phyloP scores from a whole-genome alignment of 92 coral and sea anemone genomes.

The Epizoanthus fatuus region DNA sequence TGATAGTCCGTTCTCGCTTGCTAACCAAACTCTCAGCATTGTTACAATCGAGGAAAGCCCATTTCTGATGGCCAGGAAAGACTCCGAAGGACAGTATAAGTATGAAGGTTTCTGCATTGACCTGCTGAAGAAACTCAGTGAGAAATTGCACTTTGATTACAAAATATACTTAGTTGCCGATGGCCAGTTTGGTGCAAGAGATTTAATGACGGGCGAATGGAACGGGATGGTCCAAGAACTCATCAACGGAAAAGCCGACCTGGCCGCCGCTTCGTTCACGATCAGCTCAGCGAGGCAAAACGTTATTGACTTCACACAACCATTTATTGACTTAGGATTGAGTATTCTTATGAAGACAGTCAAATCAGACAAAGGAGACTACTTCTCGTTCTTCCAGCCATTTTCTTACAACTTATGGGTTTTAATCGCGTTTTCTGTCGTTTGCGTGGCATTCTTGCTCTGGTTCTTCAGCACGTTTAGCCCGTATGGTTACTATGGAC shows the following conservation, averaged over 20 bases:
- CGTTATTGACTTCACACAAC: conserved; percentile 88
- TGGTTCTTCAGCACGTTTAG: conserved; percentile 93
- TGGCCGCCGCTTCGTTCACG: conserved; percentile 90
- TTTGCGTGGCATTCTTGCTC: conserved; percentile 76
- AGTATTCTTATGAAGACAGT: conserved; percentile 75
- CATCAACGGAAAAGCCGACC: conserved; percentile 79
- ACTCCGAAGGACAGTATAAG: conserved; percentile 40
- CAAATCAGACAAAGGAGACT: conserved; percentile 55
- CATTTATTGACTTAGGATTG: conserved; percentile 86
- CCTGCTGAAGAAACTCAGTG: conserved; percentile 69
- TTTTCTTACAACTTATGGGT: conserved; percentile 83
- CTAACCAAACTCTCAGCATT: conserved; percentile 77
- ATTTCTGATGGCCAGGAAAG: conserved; percentile 57
- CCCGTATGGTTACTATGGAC: conserved; percentile 93
- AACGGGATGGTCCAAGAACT: conserved; percentile 92
- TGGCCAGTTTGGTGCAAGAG: conserved; percentile 76
- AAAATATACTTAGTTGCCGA: conserved; percentile 82
- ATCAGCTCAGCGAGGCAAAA: conserved; percentile 89
- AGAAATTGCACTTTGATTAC: conserved; percentile 77
- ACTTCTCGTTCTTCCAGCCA: conserved; percentile 77
- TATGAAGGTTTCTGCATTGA: conserved; percentile 90
- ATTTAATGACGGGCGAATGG: conserved; percentile 85
- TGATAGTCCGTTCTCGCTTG: conserved; percentile 64
- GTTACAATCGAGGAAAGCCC: conserved; percentile 89
- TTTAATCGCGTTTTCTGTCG: conserved; percentile 68